Evolutionary conservation across 2,113 vertebrate species (phyloP).

Genomic region (Heterochromis multidens): DNA sequence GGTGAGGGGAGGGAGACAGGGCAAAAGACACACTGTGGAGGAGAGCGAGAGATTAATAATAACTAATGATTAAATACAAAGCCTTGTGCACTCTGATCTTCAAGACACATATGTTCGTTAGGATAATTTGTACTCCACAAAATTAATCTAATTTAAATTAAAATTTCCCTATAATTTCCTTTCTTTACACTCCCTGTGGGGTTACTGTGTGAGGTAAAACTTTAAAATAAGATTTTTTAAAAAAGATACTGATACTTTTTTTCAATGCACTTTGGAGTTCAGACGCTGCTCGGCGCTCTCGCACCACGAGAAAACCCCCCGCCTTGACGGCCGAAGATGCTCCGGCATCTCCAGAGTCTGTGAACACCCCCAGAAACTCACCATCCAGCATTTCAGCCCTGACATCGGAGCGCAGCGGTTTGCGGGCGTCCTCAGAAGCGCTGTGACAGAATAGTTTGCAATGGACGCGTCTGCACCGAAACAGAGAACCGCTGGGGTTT

Average conservation of each 20-base stretch:
- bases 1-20: no score
- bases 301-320: background rate
- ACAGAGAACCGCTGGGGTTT: background rate
- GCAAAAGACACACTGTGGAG: no score
- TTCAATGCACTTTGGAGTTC: background rate
- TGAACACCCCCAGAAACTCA: background rate
- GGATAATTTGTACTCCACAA: accelerated
- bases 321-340: background rate
- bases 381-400: background rate
- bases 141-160: background rate
- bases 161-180: background rate
- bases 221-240: background rate
- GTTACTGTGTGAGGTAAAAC: accelerated
- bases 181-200: background rate
- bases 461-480: constrained; percentile 11
- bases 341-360: background rate
- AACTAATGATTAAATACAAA: no score
- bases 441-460: background rate
- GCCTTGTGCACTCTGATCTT: background rate
- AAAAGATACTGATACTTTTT: background rate
- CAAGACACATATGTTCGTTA: background rate
- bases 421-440: background rate
- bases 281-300: constrained; percentile 39
- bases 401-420: background rate
- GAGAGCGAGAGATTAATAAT: no score